Evolutionary conservation across 2,888 invertebrate species (phyloP).

Genomic region (Anoncus sp.): DNA sequence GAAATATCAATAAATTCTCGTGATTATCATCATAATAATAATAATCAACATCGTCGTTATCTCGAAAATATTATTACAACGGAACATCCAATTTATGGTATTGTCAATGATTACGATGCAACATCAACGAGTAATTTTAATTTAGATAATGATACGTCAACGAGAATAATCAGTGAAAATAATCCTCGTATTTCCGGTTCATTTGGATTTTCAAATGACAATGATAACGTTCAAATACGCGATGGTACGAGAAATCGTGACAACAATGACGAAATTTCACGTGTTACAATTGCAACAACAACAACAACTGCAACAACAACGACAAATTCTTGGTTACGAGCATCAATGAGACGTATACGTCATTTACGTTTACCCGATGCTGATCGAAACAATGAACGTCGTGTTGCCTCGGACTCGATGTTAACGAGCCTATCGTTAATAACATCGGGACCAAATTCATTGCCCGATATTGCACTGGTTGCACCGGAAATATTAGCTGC

Average conservation of each 20-base stretch:
- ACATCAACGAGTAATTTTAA: conserved; percentile 1
- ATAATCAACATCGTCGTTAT: too few species aligned
- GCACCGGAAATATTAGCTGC: conserved; percentile 80
- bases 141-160: background rate
- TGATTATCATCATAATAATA: too few species aligned
- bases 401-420: conserved; percentile 48
- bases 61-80: too few species aligned
- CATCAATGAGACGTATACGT: conserved; percentile 85
- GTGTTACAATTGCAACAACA: too few species aligned
- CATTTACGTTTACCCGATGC: conserved; percentile 84
- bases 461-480: conserved; percentile 79
- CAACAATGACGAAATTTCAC: background rate
- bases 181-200: conserved; percentile 5
- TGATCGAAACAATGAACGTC: conserved; percentile 31
- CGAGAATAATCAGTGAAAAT: background rate
- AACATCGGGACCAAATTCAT: conserved; percentile 75
- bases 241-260: background rate
- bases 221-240: background rate
- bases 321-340: conserved; percentile 84
- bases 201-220: background rate
- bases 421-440: conserved; percentile 45
- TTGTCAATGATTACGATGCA: conserved; percentile 10
- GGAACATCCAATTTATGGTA: too few species aligned
- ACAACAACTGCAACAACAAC: too few species aligned
- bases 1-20: background rate